These are phyloP conservation scores for Penaeus japonicus DNA, from an alignment of 1,140 invertebrate species.

Conservation along the genomic window DNA sequence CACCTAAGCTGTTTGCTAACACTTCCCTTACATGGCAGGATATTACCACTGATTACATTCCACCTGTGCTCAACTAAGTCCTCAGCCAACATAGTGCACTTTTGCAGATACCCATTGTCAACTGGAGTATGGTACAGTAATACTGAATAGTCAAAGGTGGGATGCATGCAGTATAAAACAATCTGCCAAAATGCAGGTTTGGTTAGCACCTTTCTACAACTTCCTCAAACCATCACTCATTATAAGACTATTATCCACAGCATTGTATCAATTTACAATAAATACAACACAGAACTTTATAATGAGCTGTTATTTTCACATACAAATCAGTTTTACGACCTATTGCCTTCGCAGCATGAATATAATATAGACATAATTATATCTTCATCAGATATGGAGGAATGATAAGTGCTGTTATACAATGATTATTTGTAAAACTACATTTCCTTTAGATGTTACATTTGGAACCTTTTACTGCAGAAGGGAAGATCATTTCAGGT, in stretches of 20 bases:
- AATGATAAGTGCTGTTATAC: no score
- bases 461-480: no score
- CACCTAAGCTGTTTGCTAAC: slow-evolving; percentile 38
- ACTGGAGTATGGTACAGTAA: slow-evolving; percentile 39
- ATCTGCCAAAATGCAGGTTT: slow-evolving; percentile 46
- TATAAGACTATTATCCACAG: not conserved
- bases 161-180: slow-evolving; percentile 51
- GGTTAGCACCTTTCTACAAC: slow-evolving; percentile 51
- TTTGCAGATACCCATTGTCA: slow-evolving; percentile 52
- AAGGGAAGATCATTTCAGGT: no score
- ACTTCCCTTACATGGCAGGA: slow-evolving; percentile 25
- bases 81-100: slow-evolving; percentile 19
- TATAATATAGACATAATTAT: no score
- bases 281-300: no score
- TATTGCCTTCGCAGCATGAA: no score
- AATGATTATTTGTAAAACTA: no score
- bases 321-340: no score
- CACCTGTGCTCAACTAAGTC: slow-evolving; percentile 25
- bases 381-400: no score
- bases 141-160: slow-evolving; percentile 55
- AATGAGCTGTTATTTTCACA: no score
- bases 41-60: slow-evolving; percentile 13
- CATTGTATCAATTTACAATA: not conserved
- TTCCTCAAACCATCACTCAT: not conserved
- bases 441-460: no score